Conservation (phyloP, 2,888 invertebrate genomes). For the Hydropsyche betteni region DNA sequence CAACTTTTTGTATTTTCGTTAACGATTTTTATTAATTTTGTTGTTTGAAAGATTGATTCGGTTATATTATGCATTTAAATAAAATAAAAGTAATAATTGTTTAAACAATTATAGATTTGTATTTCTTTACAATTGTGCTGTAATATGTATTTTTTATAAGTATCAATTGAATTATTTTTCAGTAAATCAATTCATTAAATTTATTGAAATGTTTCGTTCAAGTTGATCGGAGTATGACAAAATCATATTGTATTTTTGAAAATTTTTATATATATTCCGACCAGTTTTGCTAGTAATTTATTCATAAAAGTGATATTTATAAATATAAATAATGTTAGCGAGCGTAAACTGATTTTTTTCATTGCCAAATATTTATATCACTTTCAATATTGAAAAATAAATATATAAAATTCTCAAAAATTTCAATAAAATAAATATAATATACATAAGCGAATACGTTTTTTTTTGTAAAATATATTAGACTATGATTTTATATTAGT, state of each 20-base stretch:
- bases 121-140: conserved; percentile 19
- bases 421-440: conserved; percentile 42
- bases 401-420: too few relatives aligned
- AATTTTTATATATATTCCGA: too few relatives aligned
- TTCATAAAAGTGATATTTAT: too few relatives aligned
- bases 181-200: too few relatives aligned
- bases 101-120: conserved; percentile 44
- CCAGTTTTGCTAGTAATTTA: too few relatives aligned
- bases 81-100: conserved; percentile 53
- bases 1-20: not conserved
- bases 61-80: conserved; percentile 54
- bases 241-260: too few relatives aligned
- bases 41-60: conserved; percentile 52
- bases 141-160: too few relatives aligned
- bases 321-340: too few relatives aligned
- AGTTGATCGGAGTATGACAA: too few relatives aligned
- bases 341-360: not conserved
- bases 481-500: conserved; percentile 21
- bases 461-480: conserved; percentile 25
- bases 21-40: conserved; percentile 8
- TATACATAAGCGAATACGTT: not conserved
- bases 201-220: too few relatives aligned
- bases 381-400: not conserved
- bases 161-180: too few relatives aligned
- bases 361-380: conserved; percentile 25